Base-by-base conservation (phyloP, 2,888 invertebrate genomes). In the Lamellibrachia satsuma region DNA sequence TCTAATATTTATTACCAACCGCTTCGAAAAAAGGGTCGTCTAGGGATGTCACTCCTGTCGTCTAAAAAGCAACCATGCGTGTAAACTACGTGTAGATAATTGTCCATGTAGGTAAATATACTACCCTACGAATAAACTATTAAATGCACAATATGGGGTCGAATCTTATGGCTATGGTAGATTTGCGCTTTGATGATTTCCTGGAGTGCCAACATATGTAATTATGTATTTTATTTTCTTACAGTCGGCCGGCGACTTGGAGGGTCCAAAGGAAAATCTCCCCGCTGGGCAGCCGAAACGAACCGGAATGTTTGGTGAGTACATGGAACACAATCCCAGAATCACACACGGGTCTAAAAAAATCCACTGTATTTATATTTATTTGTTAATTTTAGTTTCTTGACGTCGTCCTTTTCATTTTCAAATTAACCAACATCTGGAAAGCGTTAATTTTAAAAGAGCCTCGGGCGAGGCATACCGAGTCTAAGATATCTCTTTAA, bases 221-320 rank as follows among this genome's bases (percentile, higher is more conserved):
- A 75, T 75, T 1, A 22, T 75, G 6, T 75, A 6, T 75, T 75
- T 75, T 11, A 75, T 75, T n/a, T 75, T 22, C 22, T 22, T 75
- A 75, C 75, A 75, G 75, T n/a, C 75, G 22, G n/a, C 75, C n/a
- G 75, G n/a, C 75, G 75, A 75, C 75, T 75, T 75, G 75, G 75
- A 75, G 75, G n/a, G 11, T 3, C 22, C 75, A n/a, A 75, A 75
- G 1, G 75, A 75, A 75, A 15, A 39, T 39, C 39, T 75, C 15
- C n/a, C 75, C 6, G 3, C 4, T 4, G 75, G 6, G n/a, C 22
- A 11, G n/a, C 2, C 15, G 2, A 22, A 15, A 22, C 75, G 75
- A 22, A 6, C 22, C 15, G 75, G 75, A 75, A 4, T n/a, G 22
- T 75, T 75, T 75, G 22, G 75, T 75, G 75, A 15, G 75, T 75